Base-by-base conservation (phyloP, 2,888 invertebrate genomes). In the Ypsolopha scabrella region DNA sequence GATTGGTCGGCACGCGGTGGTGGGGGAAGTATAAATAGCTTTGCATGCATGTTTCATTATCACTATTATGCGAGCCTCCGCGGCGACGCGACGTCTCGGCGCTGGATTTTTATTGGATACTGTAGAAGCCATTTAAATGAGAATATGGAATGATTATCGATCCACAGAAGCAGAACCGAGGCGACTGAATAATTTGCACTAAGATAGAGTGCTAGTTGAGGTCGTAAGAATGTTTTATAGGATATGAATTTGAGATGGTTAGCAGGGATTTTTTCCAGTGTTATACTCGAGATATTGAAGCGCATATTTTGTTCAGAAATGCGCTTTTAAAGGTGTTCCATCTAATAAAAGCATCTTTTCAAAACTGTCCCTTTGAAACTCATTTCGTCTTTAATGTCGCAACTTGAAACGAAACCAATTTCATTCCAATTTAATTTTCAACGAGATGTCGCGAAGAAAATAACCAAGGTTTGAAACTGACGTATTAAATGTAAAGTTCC, bases 91-190 rank as follows among this genome's bases (percentile, higher is more conserved):
- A 75, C 75, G 75, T 73, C 74, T 70, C 53, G 68, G 62, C 65
- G 63, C 57, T 59, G 59, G 36, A 13, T 47, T 65, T 67, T 67
- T 62, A 59, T 60, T 62, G 60, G 59, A 57, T 60, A 56, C 57
- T 39, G 14, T 10, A 41, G 59, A 58, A 57, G 55, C 63, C 65
- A 68, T 79, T 73, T 74, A 67, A 75, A 75, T 75, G 66, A 62
- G 72, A 79, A 76, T 79, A 75, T 70, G 68, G 67, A 74, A 75
- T 73, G 75, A 70, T 46, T 67, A 74, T 75, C 76, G 72, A 77
- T 75, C 63, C 57, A 58, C 56, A 54, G 58, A 57, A 57, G 53
- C 59, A 57, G 58, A 46, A 55, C 56, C 48, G 49, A 55, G 54
- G 54, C 54, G 58, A 50, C 58, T 64, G 63, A 65, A 65, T 65